Percentiles rank a stretch among this genome's conserved stretches.
phyloP scores from a whole-genome alignment of 2,113 vertebrate species.

The Stictonetta naevosa region DNA sequence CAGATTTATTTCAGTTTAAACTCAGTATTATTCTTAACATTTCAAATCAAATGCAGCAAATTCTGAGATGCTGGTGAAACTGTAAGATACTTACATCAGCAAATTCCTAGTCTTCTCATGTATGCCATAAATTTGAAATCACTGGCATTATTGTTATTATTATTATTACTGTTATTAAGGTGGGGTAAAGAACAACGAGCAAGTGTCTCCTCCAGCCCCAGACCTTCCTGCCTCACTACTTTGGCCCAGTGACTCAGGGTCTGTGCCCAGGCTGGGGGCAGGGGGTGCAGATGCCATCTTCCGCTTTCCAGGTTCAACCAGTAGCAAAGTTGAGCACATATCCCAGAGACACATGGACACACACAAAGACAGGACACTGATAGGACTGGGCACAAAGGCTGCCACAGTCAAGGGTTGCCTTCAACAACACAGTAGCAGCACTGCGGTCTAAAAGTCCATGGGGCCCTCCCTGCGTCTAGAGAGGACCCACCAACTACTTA shows the following conservation, averaged over 20 bases:
- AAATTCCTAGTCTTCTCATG: neutral
- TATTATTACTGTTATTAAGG: neutral
- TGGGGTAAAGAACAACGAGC: neutral
- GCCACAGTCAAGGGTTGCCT: no score
- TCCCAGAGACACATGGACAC: neutral
- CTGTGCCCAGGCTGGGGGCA: neutral
- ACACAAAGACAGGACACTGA: no score
- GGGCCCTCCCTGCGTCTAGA: no score
- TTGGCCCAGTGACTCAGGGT: neutral
- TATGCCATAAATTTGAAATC: neutral
- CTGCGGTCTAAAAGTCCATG: no score
- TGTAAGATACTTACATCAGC: rapidly evolving
- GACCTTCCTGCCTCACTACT: neutral
- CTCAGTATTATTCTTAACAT: neutral
- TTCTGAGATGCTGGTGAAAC: neutral
- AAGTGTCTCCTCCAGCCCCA: neutral
- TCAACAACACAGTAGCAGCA: no score
- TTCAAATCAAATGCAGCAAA: neutral
- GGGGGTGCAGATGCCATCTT: neutral
- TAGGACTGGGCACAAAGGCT: no score
- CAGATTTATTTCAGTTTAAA: neutral
- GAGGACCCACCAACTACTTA: no score
- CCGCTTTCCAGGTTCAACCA: neutral
- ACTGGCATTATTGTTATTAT: no score
- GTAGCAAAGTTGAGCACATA: neutral